Evolutionary conservation across 2,797 vertebrate species (phyloP).

Genomic region (Threskiornis aethiopicus): DNA sequence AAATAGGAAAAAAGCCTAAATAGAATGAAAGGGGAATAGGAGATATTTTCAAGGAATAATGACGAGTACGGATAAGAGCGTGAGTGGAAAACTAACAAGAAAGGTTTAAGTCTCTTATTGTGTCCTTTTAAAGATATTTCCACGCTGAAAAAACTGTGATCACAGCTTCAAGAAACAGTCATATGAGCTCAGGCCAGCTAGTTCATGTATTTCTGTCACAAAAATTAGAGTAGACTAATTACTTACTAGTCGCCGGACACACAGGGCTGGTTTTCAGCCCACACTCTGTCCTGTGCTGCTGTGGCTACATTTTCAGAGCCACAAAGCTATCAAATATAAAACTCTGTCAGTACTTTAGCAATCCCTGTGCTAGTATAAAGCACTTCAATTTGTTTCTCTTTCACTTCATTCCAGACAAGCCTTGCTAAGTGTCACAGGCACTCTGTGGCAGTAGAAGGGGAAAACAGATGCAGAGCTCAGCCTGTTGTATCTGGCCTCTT

Average conservation of each 20-base stretch:
- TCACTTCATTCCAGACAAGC: background rate
- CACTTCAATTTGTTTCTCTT: background rate
- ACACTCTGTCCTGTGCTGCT: background rate
- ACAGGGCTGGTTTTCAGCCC: background rate
- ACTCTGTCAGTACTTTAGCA: background rate
- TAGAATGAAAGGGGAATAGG: background rate
- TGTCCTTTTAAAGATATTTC: background rate
- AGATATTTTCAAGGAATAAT: background rate
- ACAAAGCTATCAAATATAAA: background rate
- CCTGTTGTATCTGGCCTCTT: background rate
- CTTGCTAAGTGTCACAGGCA: background rate
- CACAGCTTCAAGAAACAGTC: background rate
- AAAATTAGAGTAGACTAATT: background rate
- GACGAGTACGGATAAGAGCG: background rate
- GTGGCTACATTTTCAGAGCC: background rate
- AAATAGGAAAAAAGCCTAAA: background rate
- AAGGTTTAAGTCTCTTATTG: background rate
- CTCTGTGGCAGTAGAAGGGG: background rate
- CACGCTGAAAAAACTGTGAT: background rate
- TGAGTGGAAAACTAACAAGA: background rate
- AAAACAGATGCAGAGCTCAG: background rate
- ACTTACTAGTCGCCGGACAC: fast-evolving
- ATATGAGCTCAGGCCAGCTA: background rate
- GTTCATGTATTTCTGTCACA: background rate
- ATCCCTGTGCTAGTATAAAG: background rate